Percentiles rank a stretch among this genome's conserved stretches.
Conservation (phyloP, 1,140 invertebrate genomes). For the Lerema accius region DNA sequence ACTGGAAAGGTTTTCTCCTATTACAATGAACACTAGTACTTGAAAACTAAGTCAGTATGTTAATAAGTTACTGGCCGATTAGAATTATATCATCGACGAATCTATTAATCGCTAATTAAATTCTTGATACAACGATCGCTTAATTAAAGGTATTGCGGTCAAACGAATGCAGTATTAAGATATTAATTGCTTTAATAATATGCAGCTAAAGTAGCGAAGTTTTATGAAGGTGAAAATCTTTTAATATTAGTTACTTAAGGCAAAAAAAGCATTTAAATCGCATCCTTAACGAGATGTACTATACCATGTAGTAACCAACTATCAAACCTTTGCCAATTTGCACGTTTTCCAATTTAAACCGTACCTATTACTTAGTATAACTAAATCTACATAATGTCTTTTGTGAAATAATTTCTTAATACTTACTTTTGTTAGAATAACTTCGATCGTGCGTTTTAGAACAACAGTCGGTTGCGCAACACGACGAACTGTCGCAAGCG, state of each 20-base stretch:
- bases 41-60: constrained; percentile 12
- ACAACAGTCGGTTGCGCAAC: constrained; percentile 20
- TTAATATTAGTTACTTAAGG: too few relatives aligned
- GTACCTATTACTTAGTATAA: too few relatives aligned
- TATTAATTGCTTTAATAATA: background rate
- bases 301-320: too few relatives aligned
- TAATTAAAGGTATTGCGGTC: background rate
- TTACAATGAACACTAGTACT: background rate
- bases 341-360: too few relatives aligned
- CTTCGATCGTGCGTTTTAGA: constrained; percentile 27
- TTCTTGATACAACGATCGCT: background rate
- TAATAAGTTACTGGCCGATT: constrained; percentile 3
- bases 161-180: background rate
- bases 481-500: constrained; percentile 20
- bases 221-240: too few relatives aligned
- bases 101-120: background rate
- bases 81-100: background rate
- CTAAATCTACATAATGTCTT: too few relatives aligned
- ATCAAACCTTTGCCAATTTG: too few relatives aligned
- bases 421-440: constrained; percentile 4
- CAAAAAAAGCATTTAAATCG: too few relatives aligned
- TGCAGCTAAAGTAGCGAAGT: too few relatives aligned
- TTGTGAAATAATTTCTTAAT: too few relatives aligned
- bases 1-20: constrained; percentile 13
- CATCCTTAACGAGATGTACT: too few relatives aligned